These are phyloP conservation scores for Drosophila funebris DNA, from an alignment of 1,140 invertebrate species.

Conservation along the genomic window DNA sequence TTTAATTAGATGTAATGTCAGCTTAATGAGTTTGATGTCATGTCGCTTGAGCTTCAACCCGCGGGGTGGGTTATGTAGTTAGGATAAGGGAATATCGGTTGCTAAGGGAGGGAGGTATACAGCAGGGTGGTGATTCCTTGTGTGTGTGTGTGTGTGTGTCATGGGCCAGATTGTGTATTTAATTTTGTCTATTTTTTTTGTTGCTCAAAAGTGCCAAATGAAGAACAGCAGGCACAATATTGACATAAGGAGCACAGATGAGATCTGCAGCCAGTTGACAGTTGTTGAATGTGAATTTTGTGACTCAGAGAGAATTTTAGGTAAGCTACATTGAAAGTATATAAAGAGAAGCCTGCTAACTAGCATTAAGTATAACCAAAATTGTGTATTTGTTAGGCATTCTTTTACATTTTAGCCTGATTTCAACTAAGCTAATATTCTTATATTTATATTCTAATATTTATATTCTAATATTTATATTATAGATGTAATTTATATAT, in stretches of 20 bases:
- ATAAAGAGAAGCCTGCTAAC: neutral
- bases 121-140: neutral
- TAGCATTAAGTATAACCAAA: neutral
- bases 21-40: constrained; percentile 62
- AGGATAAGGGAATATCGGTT: neutral
- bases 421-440: too few species aligned
- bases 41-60: constrained; percentile 1
- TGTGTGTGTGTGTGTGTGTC: constrained; percentile 1
- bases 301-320: neutral
- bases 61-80: constrained; percentile 16
- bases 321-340: neutral
- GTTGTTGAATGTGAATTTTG: constrained; percentile 13
- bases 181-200: neutral
- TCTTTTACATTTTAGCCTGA: too few species aligned
- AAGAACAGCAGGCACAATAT: constrained; percentile 27
- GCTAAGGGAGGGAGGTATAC: neutral
- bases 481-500: too few species aligned
- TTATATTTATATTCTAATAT: too few species aligned
- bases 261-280: constrained; percentile 8
- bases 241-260: constrained; percentile 22
- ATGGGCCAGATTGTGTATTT: neutral
- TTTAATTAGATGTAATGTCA: constrained; percentile 74
- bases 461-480: too few species aligned
- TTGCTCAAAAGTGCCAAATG: neutral
- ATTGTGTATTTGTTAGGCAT: too few species aligned